A percentile compares a stretch with the other conserved stretches of the same genome.
phyloP scores from a whole-genome alignment of 1,140 invertebrate species.

The Drosophila trapezifrons region DNA sequence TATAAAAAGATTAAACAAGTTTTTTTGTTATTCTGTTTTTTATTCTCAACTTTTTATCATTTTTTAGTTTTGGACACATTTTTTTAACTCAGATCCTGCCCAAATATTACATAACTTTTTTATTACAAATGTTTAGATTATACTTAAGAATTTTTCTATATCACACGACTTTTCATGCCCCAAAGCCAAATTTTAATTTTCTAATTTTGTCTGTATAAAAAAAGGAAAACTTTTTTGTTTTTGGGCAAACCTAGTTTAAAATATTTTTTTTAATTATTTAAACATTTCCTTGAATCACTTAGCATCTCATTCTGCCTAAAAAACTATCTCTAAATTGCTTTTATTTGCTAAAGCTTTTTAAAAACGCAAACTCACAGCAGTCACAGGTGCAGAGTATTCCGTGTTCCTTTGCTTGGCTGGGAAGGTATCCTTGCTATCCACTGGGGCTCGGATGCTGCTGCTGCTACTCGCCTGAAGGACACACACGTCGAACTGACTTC shows the following conservation, averaged over 20 bases:
- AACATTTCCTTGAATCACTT: no score
- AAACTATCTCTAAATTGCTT: not conserved
- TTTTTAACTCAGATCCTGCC: no score
- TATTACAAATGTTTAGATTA: not conserved
- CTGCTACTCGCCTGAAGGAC: conserved; percentile 43
- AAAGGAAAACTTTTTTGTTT: no score
- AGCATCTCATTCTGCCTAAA: not conserved
- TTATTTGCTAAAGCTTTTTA: not conserved
- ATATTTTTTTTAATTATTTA: no score
- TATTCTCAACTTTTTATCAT: not conserved
- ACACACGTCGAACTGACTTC: conserved; percentile 46
- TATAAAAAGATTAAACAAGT: not conserved
- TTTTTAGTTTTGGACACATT: no score
- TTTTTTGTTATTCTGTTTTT: not conserved
- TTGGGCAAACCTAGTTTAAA: no score
- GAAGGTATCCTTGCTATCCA: not conserved
- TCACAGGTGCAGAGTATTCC: conserved; percentile 17
- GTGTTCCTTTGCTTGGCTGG: not conserved
- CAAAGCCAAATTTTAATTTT: not conserved
- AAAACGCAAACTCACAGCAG: conserved; percentile 24
- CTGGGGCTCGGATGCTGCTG: conserved; percentile 2
- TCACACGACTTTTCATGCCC: not conserved
- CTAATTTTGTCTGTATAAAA: no score
- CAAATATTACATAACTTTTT: no score
- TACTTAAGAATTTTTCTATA: not conserved